phyloP scores from a whole-genome alignment of 1,140 invertebrate genomes.

The Maniola jurtina region DNA sequence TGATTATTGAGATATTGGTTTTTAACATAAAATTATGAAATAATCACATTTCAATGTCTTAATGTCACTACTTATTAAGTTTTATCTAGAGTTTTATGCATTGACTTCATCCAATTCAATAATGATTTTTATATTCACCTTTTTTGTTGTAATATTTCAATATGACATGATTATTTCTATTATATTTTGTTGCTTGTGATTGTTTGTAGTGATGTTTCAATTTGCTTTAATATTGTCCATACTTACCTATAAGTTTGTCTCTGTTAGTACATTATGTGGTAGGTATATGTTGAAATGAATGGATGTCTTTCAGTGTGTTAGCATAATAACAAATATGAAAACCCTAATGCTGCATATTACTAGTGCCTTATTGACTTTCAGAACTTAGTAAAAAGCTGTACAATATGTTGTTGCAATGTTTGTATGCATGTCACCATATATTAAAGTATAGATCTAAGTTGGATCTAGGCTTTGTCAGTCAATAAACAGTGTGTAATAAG shows the following conservation, averaged over 20 bases:
- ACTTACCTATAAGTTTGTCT: constrained; percentile 42
- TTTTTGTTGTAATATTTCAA: constrained; percentile 10
- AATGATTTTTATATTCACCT: background rate
- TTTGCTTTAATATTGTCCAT: constrained; percentile 47
- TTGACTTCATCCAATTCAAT: background rate
- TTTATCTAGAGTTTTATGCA: background rate
- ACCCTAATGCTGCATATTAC: constrained; percentile 60
- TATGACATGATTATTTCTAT: background rate
- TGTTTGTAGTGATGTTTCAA: constrained; percentile 26
- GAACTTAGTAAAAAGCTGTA: constrained; percentile 37
- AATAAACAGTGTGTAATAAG: constrained; percentile 57
- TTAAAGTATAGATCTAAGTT: constrained; percentile 23
- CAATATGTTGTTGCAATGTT: too few relatives aligned
- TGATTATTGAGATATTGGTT: background rate
- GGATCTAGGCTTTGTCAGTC: constrained; percentile 53
- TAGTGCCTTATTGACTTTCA: constrained; percentile 70
- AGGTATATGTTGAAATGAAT: constrained; percentile 38
- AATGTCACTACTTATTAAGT: background rate
- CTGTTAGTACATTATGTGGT: constrained; percentile 36
- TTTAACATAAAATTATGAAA: too few relatives aligned
- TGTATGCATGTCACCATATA: too few relatives aligned
- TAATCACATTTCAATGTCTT: too few relatives aligned
- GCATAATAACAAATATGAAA: constrained; percentile 70
- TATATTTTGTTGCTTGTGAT: constrained; percentile 14
- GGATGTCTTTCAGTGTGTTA: constrained; percentile 49